Base-by-base conservation (phyloP, 1,140 invertebrate genomes). In the Pachypsylla venusta region DNA sequence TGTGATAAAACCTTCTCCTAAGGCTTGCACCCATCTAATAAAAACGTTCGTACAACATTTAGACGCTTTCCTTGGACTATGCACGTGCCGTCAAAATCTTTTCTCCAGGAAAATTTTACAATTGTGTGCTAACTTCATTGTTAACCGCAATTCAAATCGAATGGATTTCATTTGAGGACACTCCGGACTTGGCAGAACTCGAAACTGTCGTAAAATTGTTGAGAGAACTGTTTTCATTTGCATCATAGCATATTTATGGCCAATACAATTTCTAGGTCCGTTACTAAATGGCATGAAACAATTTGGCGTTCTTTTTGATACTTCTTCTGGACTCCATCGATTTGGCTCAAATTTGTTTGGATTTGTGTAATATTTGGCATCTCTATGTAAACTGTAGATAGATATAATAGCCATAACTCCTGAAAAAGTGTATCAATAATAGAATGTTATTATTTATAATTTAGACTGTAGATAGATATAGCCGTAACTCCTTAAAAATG, bases 251-350 rank as follows among this genome's bases (percentile, higher is more conserved):
- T 75, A 76, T 56, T 70, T 73, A 56, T 67, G 61, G 67, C 71
- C 76, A 40, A 77, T 74, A 59, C 75, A 77, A 63, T 76, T 76
- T 28, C 76, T 66, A 13, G 69, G 65, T 4, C 76, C 76, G 28
- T 74, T 74, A 14, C 74, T 74, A 64, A 81, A 81, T 4, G 79
- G 78, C 16, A 78, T 68, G 63, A 70, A 77, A 3, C 70, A 58
- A 57, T 66, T 71, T 1, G 56, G 69, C 60, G 65, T 73, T 22
- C 76, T 60, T 22, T 48, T n/a, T n/a, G 42, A 4, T 3, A n/a
- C 42, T n/a, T 10, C 7, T n/a, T n/a, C 4, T 4, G 42, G 4
- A 3, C n/a, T n/a, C 42, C 42, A 48, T n/a, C 42, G 42, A 22
- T 4, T 48, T 5, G 42, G 42, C n/a, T 48, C 42, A 19, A 58